Conservation (phyloP, 2,888 invertebrate species). For the Drosophila rubida region DNA sequence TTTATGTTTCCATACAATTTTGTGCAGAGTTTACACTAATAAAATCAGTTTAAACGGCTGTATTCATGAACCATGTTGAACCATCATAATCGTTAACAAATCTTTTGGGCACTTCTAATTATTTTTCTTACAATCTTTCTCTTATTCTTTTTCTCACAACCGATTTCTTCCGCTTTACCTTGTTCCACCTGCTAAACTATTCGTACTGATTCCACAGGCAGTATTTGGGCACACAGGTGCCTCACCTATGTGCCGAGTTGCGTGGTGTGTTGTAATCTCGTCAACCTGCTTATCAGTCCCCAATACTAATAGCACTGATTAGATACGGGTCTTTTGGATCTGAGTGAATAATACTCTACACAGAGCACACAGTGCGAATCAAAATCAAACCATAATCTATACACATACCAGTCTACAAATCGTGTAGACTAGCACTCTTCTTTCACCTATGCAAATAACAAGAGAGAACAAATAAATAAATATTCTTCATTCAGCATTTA, state of each 20-base stretch:
- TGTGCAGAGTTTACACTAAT: constrained; percentile 11
- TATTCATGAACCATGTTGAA: not conserved
- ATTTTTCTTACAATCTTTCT: constrained; percentile 3
- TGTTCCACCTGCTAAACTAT: constrained; percentile 74
- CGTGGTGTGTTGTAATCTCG: constrained; percentile 54
- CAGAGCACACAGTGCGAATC: constrained; percentile 39
- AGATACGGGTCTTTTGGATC: constrained; percentile 42
- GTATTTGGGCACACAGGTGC: constrained; percentile 44
- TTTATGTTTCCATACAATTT: constrained; percentile 15
- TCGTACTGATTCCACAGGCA: constrained; percentile 65
- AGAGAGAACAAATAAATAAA: constrained; percentile 6
- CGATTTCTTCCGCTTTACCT: constrained; percentile 62
- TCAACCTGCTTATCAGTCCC: constrained; percentile 48
- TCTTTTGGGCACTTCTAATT: constrained; percentile 12
- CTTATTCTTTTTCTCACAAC: constrained; percentile 5
- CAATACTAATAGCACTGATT: constrained; percentile 62
- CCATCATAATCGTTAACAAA: not conserved
- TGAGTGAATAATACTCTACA: constrained; percentile 59
- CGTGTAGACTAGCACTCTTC: not conserved
- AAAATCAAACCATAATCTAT: not conserved
- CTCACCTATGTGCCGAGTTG: constrained; percentile 47
- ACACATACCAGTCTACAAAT: not conserved
- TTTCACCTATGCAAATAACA: not conserved
- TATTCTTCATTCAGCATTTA: too few species aligned
- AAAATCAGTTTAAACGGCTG: not conserved